Evolutionary conservation across 2,113 vertebrate species (phyloP).

Genomic region (Neodontobutis hainanensis): DNA sequence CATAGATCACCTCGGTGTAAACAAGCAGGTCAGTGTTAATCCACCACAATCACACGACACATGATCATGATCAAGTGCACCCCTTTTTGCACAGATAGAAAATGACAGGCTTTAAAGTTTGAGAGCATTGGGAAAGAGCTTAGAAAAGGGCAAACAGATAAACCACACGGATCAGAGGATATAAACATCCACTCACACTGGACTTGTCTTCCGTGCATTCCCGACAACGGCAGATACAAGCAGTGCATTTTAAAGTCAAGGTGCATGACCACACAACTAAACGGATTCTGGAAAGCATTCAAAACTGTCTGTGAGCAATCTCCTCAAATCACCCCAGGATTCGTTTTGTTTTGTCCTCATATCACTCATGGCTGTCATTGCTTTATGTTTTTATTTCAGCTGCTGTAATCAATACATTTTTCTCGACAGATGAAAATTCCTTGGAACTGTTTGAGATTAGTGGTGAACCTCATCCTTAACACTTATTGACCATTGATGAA

Average conservation of each 20-base stretch:
- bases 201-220: constrained; percentile 5
- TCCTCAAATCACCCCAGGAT: constrained; percentile 15
- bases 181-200: constrained; percentile 38
- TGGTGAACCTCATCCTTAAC: too few relatives aligned
- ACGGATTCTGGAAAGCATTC: constrained; percentile 35
- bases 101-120: constrained; percentile 8
- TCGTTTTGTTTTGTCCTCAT: background rate
- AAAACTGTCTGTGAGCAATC: constrained; percentile 15
- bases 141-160: constrained; percentile 17
- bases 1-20: constrained; percentile 10
- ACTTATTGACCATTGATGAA: too few relatives aligned
- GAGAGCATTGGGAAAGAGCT: constrained; percentile 14
- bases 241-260: background rate
- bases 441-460: too few relatives aligned
- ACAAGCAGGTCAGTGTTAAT: constrained; percentile 8
- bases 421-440: too few relatives aligned
- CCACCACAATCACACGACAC: background rate
- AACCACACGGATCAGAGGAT: constrained; percentile 29
- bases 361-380: constrained; percentile 14
- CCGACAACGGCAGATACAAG: constrained; percentile 4
- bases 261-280: constrained; percentile 1
- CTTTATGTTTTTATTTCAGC: background rate
- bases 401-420: background rate
- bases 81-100: constrained; percentile 13
- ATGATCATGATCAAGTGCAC: background rate